Evolutionary conservation across 2,797 vertebrate genomes (phyloP).

Genomic region (Xiphophorus birchmanni): DNA sequence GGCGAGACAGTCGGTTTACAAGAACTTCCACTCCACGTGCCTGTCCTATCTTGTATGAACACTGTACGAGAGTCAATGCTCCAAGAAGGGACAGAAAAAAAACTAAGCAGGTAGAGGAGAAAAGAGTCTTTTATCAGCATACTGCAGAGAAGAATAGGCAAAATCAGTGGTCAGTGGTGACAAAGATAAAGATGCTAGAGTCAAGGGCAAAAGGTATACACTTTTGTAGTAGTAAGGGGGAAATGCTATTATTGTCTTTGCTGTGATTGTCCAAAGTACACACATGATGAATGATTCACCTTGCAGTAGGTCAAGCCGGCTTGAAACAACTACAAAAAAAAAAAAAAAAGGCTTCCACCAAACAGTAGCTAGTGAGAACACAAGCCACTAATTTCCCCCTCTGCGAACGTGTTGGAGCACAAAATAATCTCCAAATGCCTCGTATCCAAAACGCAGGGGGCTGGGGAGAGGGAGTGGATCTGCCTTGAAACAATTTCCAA

Average conservation of each 20-base stretch:
- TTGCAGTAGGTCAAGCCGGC: conserved; percentile 67
- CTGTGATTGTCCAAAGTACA: conserved; percentile 52
- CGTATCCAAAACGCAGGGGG: background rate
- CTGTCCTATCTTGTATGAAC: conserved; percentile 45
- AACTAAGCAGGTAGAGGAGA: conserved; percentile 10
- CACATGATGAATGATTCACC: conserved; percentile 76
- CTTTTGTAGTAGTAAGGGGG: conserved; percentile 29
- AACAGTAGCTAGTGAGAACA: conserved; percentile 29
- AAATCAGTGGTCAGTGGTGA: conserved; percentile 46
- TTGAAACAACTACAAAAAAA: conserved; percentile 39
- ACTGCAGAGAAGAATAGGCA: conserved; percentile 60
- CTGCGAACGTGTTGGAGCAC: conserved; percentile 38
- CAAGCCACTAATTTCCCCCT: conserved; percentile 16
- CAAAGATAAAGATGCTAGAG: conserved; percentile 59
- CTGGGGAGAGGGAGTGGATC: conserved; percentile 8
- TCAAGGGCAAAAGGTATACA: conserved; percentile 69
- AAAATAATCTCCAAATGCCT: conserved; percentile 47
- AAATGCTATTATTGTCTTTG: conserved; percentile 55
- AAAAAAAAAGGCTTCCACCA: conserved; percentile 27
- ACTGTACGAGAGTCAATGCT: conserved; percentile 54
- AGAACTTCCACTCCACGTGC: conserved; percentile 39
- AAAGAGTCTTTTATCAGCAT: conserved; percentile 35
- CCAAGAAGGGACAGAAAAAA: conserved; percentile 11
- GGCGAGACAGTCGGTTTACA: conserved; percentile 20
- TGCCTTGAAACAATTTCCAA: conserved; percentile 45